phyloP scores from a whole-genome alignment of 2,113 vertebrate species.

The Poeciliopsis retropinna region DNA sequence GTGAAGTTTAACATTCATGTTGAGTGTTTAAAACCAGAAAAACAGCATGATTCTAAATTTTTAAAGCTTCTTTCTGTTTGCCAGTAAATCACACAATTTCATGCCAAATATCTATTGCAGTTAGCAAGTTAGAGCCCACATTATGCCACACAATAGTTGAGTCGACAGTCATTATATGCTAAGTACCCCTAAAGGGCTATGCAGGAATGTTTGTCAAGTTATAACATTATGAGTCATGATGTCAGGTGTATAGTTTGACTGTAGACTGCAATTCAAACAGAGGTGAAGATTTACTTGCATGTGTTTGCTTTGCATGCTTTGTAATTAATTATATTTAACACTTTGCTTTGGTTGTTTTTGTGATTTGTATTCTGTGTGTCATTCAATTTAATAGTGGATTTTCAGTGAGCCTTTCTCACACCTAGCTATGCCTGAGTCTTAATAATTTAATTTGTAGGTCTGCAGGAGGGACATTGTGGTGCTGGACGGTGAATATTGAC shows the following conservation, averaged over 20 bases:
- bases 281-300: background rate
- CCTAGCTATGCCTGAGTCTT: background rate
- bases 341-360: background rate
- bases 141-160: too few relatives aligned
- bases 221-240: background rate
- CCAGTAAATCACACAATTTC: background rate
- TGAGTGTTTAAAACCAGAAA: background rate
- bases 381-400: constrained; percentile 10
- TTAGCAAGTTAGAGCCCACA: background rate
- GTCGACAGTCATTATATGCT: too few relatives aligned
- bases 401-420: background rate
- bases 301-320: constrained; percentile 45
- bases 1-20: background rate
- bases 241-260: background rate
- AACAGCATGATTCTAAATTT: background rate
- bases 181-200: too few relatives aligned
- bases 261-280: background rate
- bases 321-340: background rate
- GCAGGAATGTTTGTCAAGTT: background rate
- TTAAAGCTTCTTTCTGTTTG: background rate
- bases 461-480: too few relatives aligned
- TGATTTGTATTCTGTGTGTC: constrained; percentile 27
- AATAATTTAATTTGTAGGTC: background rate
- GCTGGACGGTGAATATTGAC: too few relatives aligned
- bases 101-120: background rate